Evolutionary conservation across 2,888 invertebrate genomes (phyloP), one percentile per base, ranked within the genome.

Genomic region (Agrilus cyanescens): DNA sequence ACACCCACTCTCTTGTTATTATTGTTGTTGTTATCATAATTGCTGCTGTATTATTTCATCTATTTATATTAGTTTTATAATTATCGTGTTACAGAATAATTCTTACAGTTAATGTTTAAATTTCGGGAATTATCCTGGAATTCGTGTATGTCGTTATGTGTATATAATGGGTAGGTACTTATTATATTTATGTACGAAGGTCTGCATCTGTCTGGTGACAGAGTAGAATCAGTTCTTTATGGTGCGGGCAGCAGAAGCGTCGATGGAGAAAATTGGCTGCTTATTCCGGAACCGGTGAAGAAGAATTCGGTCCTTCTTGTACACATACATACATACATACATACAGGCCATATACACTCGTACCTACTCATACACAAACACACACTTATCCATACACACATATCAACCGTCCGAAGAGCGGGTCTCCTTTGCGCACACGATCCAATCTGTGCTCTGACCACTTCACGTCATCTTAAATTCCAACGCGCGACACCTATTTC

Each of bases 261-360:
- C 54, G 59, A 57, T 52, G 56, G 50, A 56, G 59, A 59, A 59
- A 59, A 59, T 59, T 58, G 57, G 50, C 53, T 56, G 57, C 54
- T 56, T 58, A 55, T 57, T 56, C 55, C 52, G 47, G 46, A 43
- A 47, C 45, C 49, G 49, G 44, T 45, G 49, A 46, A 48, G 47
- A 51, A 50, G 50, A 49, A 50, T 48, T 44, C 45, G 48, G 50
- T 42, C 46, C 45, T 41, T 43, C 38, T 36, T 41, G 33, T 25
- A 25, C 25, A 4, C 25, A 25, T 10, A 25, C 2, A 25, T 5
- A 20, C 50, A 50, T 50, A 52, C 51, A 18, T 52, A 50, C 53
- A 53, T 52, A 47, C 53, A 50, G 51, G 49, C n/a, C n/a, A n/a
- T n/a, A n/a, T n/a, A n/a, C n/a, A n/a, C n/a, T n/a, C n/a, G n/a